A percentile compares a stretch with the other conserved stretches of the same genome.
phyloP scores from a whole-genome alignment of 2,888 invertebrate genomes.

The Limnephilus marmoratus region DNA sequence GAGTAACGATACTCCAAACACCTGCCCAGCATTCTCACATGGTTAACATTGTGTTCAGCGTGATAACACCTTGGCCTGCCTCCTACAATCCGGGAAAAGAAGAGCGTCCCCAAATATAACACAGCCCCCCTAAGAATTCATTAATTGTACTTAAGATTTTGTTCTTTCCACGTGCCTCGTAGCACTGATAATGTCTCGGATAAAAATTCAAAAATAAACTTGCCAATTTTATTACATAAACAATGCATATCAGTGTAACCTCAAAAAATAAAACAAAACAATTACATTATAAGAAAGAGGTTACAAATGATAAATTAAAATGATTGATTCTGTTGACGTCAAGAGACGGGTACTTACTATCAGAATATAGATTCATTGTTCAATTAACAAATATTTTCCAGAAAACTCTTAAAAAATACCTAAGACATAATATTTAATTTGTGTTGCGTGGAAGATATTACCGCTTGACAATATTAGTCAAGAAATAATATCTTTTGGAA shows the following conservation, averaged over 20 bases:
- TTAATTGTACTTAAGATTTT: too few relatives aligned
- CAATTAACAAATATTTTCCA: background rate
- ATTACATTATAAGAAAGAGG: background rate
- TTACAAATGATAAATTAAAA: background rate
- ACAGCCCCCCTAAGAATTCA: too few relatives aligned
- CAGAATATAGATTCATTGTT: background rate
- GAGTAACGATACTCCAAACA: too few relatives aligned
- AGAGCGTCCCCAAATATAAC: too few relatives aligned
- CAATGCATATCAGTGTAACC: slow-evolving; percentile 5
- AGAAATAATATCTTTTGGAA: too few relatives aligned
- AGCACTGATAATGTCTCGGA: background rate
- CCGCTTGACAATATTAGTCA: too few relatives aligned
- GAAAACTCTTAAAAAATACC: background rate
- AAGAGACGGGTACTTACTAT: background rate
- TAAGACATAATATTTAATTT: background rate
- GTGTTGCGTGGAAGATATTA: too few relatives aligned
- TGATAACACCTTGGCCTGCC: too few relatives aligned
- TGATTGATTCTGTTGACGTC: slow-evolving; percentile 5
- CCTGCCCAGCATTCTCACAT: too few relatives aligned
- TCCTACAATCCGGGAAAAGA: too few relatives aligned
- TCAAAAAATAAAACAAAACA: slow-evolving; percentile 21
- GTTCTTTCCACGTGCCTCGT: background rate
- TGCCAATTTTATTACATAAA: background rate
- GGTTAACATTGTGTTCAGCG: too few relatives aligned
- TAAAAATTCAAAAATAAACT: background rate